Conservation (phyloP, 1,140 invertebrate genomes). For the Hyposmocoma kahamanoa region DNA sequence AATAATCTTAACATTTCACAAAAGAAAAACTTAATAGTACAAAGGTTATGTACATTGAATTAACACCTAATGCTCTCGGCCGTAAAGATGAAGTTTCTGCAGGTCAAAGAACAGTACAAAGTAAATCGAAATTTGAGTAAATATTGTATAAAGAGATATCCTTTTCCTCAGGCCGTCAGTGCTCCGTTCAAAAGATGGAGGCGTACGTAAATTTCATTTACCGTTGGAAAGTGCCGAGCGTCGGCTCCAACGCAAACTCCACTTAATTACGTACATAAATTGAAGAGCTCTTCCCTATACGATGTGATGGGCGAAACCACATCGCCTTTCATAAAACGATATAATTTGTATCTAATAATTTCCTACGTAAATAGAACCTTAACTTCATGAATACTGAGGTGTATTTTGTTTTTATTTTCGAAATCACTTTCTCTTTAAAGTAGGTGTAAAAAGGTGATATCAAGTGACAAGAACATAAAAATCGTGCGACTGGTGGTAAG, state of each 20-base stretch:
- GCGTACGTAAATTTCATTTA: constrained; percentile 72
- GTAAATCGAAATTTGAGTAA: not conserved
- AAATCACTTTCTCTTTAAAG: too few species aligned
- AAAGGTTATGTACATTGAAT: not conserved
- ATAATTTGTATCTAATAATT: not conserved
- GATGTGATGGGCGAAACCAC: constrained; percentile 48
- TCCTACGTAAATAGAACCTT: too few species aligned
- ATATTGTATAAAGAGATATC: not conserved
- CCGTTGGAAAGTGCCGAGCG: constrained; percentile 64
- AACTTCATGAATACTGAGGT: too few species aligned
- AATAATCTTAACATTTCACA: not conserved
- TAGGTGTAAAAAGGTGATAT: too few species aligned
- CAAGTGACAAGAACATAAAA: too few species aligned
- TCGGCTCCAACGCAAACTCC: constrained; percentile 61
- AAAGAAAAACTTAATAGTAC: not conserved
- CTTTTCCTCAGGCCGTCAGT: not conserved
- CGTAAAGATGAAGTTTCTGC: too few species aligned
- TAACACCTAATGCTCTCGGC: not conserved
- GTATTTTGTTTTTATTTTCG: too few species aligned
- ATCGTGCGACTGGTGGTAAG: too few species aligned
- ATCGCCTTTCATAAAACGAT: constrained; percentile 53
- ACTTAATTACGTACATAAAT: constrained; percentile 73
- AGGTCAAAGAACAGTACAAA: too few species aligned
- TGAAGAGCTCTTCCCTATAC: constrained; percentile 64
- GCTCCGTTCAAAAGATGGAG: constrained; percentile 48